Evolutionary conservation across 2,888 invertebrate species (phyloP), one percentile per base, ranked within the genome.

Genomic region (Protodeltote pygarga): DNA sequence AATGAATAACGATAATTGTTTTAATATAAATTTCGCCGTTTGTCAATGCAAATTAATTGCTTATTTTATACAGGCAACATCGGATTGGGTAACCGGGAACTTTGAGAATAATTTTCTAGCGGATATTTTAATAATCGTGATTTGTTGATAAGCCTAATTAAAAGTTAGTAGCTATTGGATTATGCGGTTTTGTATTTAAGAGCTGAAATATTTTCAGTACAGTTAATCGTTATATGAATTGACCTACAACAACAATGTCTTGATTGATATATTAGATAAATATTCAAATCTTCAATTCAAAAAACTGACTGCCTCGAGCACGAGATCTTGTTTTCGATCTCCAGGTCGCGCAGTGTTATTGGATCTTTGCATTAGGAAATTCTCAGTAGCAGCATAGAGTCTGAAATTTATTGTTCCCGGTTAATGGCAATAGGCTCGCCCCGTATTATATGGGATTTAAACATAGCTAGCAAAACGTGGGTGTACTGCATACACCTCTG

Each of bases 11-110:
- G 21, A 27, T 38, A 40, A 33, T 41, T 40, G 10, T 40, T 24
- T 13, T 14, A 27, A 15, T 27, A 19, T 4, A 48, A 2, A 23
- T 21, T 38, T 16, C 25, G 31, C 11, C 8, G 28, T 40, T 24
- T 23, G 64, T 64, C 11, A 40, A 27, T 58, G 40, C 64, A 33
- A 49, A 49, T 49, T 58, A 10, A 17, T 5, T 6, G 9, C 14
- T 13, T 20, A 19, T 15, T 33, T 23, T 32, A 4, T 20, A 14
- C 21, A 21, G 2, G 0, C 9, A 14, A n/a, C 8, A 21, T 27
- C 9, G 9, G 9, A 9, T 11, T n/a, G n/a, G n/a, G n/a, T n/a
- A n/a, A n/a, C n/a, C 20, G 17, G 13, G 10, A 24, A 21, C 41
- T 38, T 6, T 5, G 13, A 20, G 32, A 20, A 27, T 25, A 13